These are phyloP conservation scores for Hypomesus transpacificus DNA, from an alignment of 2,113 vertebrate species.

Conservation along the genomic window DNA sequence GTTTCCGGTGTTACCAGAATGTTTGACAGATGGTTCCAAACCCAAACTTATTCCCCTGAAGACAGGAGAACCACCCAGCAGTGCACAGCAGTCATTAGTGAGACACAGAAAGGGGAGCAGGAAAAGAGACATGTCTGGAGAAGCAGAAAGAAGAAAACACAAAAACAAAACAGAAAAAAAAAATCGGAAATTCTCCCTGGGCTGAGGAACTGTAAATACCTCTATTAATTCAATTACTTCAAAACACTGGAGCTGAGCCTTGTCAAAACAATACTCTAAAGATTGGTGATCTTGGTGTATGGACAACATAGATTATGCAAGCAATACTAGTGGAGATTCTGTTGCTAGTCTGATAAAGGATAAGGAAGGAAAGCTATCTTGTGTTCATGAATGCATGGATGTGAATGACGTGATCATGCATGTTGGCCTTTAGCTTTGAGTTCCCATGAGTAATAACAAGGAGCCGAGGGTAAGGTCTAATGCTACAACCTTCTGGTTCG, in stretches of 20 bases:
- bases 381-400: background rate
- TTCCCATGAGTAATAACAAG: no score
- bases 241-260: conserved; percentile 6
- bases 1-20: conserved; percentile 18
- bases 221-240: conserved; percentile 39
- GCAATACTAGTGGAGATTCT: background rate
- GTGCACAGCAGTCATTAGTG: conserved; percentile 37
- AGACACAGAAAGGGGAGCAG: background rate
- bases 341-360: background rate
- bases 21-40: conserved; percentile 41
- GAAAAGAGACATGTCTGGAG: background rate
- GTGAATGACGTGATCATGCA: no score
- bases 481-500: no score
- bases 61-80: conserved; percentile 23
- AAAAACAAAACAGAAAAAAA: background rate
- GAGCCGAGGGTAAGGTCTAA: no score
- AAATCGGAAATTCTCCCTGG: conserved; percentile 1
- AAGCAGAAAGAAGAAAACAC: background rate
- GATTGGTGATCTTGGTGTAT: background rate
- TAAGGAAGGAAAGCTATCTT: background rate
- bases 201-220: conserved; percentile 15
- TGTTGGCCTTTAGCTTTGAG: no score
- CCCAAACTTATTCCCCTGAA: conserved; percentile 26
- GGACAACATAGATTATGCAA: background rate
- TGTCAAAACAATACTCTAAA: background rate